Base-by-base conservation (phyloP, 2,797 vertebrate species). In the Numenius phaeopus region DNA sequence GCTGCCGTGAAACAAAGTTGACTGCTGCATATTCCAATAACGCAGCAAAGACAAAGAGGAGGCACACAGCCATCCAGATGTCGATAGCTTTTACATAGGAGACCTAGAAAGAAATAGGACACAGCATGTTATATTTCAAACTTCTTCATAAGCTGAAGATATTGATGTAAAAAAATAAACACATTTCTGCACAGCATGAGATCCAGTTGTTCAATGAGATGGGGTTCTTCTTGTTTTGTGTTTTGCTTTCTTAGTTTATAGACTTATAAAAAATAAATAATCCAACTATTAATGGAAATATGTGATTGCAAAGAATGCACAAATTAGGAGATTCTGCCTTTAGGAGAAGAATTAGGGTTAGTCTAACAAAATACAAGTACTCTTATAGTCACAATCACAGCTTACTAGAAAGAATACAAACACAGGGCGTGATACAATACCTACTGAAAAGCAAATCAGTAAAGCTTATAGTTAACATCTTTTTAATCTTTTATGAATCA, bases 51-150 rank as follows among this genome's bases (percentile, higher is more conserved):
- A 99, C 99, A 96, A 99, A 99, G 96, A 99, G 99, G 96, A 99
- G 99, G 98, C 99, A 99, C 90, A 99, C 99, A 0, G 99, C 99
- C 99, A 99, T 99, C 99, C 99, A 99, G 97, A 99, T 99, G 97
- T 99, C 99, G 29, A 99, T 99, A 70, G 99, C 99, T 98, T 99
- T 99, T 96, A 99, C 99, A 5, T 99, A 99, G 77, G 99, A 99
- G 79, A 99, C 99, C 99, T 99, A 97, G 61, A 71, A 92, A 69
- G 59, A 94, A 94, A 93, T 9, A 92, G 29, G 30, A 49, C 61
- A 81, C 54, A 42, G 40, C 17, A 59, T 37, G 22, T 80, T 59
- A 71, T 14, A 59, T 61, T 67, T 57, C 40, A 85, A 80, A 64
- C 24, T 52, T 37, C 23, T 58, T 70, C 37, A 8, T n/a, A 73